Evolutionary conservation across 2,888 invertebrate species (phyloP).

Genomic region (Sceliomorpha sp.): DNA sequence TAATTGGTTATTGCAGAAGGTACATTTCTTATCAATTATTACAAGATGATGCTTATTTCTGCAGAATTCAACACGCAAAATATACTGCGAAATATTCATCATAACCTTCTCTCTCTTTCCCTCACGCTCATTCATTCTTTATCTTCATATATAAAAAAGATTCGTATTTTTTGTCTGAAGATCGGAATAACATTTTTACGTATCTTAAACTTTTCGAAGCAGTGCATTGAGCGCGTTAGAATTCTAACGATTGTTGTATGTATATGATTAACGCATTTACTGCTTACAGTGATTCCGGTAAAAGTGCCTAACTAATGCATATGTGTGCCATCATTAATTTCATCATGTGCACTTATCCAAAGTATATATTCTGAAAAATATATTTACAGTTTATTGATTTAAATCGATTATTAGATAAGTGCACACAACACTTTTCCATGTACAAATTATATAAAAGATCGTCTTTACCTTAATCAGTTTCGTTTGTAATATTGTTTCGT

Average conservation of each 20-base stretch:
- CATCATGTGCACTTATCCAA: neutral
- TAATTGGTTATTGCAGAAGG: slow-evolving; percentile 50
- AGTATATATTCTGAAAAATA: too few relatives aligned
- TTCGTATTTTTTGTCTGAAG: slow-evolving; percentile 1
- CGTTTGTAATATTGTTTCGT: too few relatives aligned
- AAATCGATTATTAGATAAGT: neutral
- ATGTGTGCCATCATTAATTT: neutral
- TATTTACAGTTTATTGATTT: neutral
- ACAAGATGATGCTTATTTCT: slow-evolving; percentile 31
- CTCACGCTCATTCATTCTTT: neutral
- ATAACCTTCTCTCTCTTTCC: slow-evolving; percentile 1
- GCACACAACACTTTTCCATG: neutral
- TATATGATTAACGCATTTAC: slow-evolving; percentile 22
- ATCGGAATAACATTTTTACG: slow-evolving; percentile 3
- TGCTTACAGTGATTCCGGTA: slow-evolving; percentile 55
- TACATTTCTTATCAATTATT: slow-evolving; percentile 44
- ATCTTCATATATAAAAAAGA: slow-evolving; percentile 4
- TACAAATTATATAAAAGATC: too few relatives aligned
- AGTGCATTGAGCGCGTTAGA: slow-evolving; percentile 10
- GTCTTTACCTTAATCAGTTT: too few relatives aligned
- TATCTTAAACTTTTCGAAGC: neutral
- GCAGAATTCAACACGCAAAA: slow-evolving; percentile 16
- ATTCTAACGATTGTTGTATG: slow-evolving; percentile 27
- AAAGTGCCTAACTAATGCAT: slow-evolving; percentile 20
- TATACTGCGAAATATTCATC: slow-evolving; percentile 4